A percentile compares a stretch with the other conserved stretches of the same genome.
Conservation (phyloP, 2,113 vertebrate genomes). For the Fregata magnificens region DNA sequence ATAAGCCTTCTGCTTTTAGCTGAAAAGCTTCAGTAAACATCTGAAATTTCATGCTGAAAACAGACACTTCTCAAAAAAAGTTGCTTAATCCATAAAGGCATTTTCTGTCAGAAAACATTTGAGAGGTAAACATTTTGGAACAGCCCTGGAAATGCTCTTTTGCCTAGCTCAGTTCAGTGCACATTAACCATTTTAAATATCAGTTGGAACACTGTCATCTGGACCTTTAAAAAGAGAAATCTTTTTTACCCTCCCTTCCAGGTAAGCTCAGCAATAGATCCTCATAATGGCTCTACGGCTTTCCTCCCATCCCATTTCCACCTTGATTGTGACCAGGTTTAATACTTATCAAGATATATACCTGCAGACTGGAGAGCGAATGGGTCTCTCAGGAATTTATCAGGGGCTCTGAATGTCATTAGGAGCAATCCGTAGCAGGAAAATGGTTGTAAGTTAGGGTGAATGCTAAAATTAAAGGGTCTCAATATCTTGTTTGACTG, state of each 20-base stretch:
- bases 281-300: background rate
- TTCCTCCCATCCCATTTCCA: background rate
- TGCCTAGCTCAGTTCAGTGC: background rate
- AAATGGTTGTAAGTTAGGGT: background rate
- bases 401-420: background rate
- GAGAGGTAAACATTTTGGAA: background rate
- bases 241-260: background rate
- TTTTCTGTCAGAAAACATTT: background rate
- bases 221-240: background rate
- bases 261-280: background rate
- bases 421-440: background rate
- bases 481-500: background rate
- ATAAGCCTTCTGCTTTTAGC: background rate
- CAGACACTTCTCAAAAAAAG: background rate
- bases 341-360: background rate
- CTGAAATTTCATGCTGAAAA: conserved; percentile 6
- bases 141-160: background rate
- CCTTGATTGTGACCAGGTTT: background rate
- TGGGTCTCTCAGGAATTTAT: background rate
- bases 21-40: background rate
- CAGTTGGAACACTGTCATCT: background rate
- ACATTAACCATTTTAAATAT: background rate
- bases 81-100: background rate
- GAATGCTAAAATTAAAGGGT: background rate
- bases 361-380: background rate